Percentiles rank a stretch among this genome's conserved stretches.
Conservation (phyloP, 2,888 invertebrate species). For the Drosophila kanekoi region DNA sequence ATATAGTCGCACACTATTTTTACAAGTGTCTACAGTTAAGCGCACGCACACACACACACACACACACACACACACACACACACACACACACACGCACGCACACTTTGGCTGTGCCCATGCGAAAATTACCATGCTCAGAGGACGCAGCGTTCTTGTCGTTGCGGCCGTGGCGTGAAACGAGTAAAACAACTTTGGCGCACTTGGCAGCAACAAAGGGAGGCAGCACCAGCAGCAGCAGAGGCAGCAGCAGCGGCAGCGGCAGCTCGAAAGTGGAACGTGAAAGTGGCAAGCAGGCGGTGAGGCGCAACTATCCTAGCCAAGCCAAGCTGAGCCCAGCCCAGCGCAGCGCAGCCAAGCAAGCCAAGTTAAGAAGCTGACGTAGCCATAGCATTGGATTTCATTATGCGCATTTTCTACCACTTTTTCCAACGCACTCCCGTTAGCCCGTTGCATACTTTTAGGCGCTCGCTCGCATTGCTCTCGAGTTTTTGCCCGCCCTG, state of each 20-base stretch:
- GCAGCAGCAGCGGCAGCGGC: conserved; percentile 33
- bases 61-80: conserved; percentile 37
- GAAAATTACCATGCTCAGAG: conserved; percentile 79
- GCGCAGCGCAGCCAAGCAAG: conserved; percentile 41
- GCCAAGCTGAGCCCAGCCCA: too few relatives aligned
- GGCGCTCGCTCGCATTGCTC: conserved; percentile 36
- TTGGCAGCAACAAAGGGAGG: conserved; percentile 50
- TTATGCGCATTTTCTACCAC: conserved; percentile 80
- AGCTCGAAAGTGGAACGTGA: conserved; percentile 60
- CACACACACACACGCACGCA: conserved; percentile 41
- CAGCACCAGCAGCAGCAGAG: conserved; percentile 28
- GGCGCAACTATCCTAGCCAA: conserved; percentile 40
- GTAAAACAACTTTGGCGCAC: conserved; percentile 70
- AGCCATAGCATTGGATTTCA: conserved; percentile 75
- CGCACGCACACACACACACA: conserved; percentile 45
- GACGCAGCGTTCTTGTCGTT: conserved; percentile 43
- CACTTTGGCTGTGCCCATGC: conserved; percentile 56
- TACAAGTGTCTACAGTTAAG: conserved; percentile 78
- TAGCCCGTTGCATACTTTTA: conserved; percentile 76
- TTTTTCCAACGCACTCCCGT: conserved; percentile 60
- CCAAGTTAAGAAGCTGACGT: conserved; percentile 70
- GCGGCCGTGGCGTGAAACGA: conserved; percentile 69
- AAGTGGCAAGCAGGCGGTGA: conserved; percentile 29
- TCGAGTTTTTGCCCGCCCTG: conserved; percentile 28
- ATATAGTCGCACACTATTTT: conserved; percentile 73